phyloP scores from a whole-genome alignment of 2,113 vertebrate species.

The Ageneiosus marmoratus region DNA sequence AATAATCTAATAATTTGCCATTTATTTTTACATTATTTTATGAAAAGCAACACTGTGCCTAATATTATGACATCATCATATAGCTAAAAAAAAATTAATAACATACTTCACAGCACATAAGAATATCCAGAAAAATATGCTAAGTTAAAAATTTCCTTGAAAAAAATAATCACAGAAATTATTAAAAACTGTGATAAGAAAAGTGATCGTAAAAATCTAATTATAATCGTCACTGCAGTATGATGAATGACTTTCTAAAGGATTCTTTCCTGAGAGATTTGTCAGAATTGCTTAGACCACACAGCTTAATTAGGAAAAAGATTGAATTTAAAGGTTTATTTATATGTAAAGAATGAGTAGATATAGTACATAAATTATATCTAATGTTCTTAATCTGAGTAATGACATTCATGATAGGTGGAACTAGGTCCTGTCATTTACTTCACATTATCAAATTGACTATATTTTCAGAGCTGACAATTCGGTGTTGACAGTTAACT shows the following conservation, averaged over 20 bases:
- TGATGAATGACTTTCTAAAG: background rate
- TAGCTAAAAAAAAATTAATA: background rate
- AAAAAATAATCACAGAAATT: background rate
- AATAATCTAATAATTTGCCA: too few relatives aligned
- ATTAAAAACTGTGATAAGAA: background rate
- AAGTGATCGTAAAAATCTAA: background rate
- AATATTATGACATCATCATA: background rate
- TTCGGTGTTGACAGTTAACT: conserved; percentile 70
- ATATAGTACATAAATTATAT: conserved; percentile 60
- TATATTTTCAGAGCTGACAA: conserved; percentile 71
- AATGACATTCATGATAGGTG: conserved; percentile 69
- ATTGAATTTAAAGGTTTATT: background rate
- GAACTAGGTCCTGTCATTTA: conserved; percentile 69
- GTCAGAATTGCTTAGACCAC: conserved; percentile 5
- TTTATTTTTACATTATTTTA: too few relatives aligned
- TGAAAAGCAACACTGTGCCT: background rate
- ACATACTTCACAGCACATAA: background rate
- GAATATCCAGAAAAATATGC: background rate
- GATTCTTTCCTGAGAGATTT: background rate
- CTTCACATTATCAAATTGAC: conserved; percentile 77
- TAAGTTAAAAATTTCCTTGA: background rate
- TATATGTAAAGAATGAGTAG: conserved; percentile 59
- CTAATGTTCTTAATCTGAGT: conserved; percentile 65
- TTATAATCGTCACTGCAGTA: background rate
- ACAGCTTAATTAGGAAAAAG: conserved; percentile 28